Base-by-base conservation (phyloP, 2,113 vertebrate genomes). In the Otocyon megalotis region DNA sequence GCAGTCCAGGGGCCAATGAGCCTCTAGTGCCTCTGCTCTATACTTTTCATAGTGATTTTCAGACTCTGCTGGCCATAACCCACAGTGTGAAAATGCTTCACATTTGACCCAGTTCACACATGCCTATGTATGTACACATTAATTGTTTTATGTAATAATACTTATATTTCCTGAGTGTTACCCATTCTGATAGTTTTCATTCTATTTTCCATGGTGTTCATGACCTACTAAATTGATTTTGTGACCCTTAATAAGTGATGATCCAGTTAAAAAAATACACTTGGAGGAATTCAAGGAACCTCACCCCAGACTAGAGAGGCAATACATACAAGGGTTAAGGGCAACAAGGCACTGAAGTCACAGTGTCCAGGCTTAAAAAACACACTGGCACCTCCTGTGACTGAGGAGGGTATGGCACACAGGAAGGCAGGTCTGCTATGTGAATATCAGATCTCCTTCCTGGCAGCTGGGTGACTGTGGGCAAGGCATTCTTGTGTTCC, bases 281-380 rank as follows among this genome's bases (percentile, higher is more conserved):
- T 20, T 26, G 89, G 56, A 77, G 35, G 37, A 58, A 80, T 84
- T 91, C 13, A 85, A 85, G 77, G 32, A 60, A 91, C 85, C 19
- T n/a, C 60, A 74, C 16, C 53, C 71, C 79, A 35, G 32, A 24
- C 3, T 2, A 20, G 74, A 90, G 17, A 37, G 16, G 10, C 28
- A 54, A 48, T 28, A 15, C 28, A 10, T 15, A 1, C 32, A 5
- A 69, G 17, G 26, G 56, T 65, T 5, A 28, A 48, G 26, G 54
- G 16, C 30, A 30, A n/a, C 6, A 72, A 26, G 58, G 35, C 35
- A 16, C 2, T 48, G 43, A 35, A 83, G 67, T 63, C 53, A 30
- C 0, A 9, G 48, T 24, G 22, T 28, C 28, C 69, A 79, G 30
- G 22, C 43, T 60, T 30, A 24, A 22, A 54, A 71, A 8, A 3